Percentiles rank a stretch among this genome's conserved stretches.
Evolutionary conservation across 2,888 invertebrate species (phyloP).

Genomic region (Oligia fasciuncula): DNA sequence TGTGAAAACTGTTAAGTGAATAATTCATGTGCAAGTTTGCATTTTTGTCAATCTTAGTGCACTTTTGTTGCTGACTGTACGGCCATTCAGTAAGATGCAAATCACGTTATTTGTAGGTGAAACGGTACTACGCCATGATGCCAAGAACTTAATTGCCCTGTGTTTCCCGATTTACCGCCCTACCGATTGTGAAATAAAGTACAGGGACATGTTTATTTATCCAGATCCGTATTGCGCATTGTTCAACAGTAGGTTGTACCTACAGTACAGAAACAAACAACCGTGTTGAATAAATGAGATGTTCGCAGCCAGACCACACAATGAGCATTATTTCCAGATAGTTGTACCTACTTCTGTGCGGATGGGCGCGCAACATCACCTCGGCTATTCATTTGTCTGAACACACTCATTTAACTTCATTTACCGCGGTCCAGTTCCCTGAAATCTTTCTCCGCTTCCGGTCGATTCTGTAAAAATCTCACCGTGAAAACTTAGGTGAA

Average conservation of each 20-base stretch:
- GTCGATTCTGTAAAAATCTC: no score
- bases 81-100: slow-evolving; percentile 42
- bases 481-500: no score
- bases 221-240: slow-evolving; percentile 32
- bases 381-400: slow-evolving; percentile 66
- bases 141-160: slow-evolving; percentile 49
- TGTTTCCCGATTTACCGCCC: slow-evolving; percentile 52
- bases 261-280: slow-evolving; percentile 20
- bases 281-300: slow-evolving; percentile 48
- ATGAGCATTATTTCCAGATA: slow-evolving; percentile 52
- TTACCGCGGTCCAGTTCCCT: slow-evolving; percentile 60
- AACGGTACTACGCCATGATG: slow-evolving; percentile 9
- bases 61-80: background rate
- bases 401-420: slow-evolving; percentile 68
- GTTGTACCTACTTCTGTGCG: slow-evolving; percentile 48
- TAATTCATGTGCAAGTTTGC: background rate
- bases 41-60: background rate
- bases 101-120: slow-evolving; percentile 44
- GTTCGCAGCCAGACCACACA: slow-evolving; percentile 46
- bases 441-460: slow-evolving; percentile 51
- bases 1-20: background rate
- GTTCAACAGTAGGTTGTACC: slow-evolving; percentile 24
- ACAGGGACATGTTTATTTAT: slow-evolving; percentile 50
- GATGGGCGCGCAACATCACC: slow-evolving; percentile 42
- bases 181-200: slow-evolving; percentile 44